A percentile compares a stretch with the other conserved stretches of the same genome.
These are phyloP conservation scores for Theristus sp. DNA, from an alignment of 2,888 invertebrate species.

Conservation along the genomic window DNA sequence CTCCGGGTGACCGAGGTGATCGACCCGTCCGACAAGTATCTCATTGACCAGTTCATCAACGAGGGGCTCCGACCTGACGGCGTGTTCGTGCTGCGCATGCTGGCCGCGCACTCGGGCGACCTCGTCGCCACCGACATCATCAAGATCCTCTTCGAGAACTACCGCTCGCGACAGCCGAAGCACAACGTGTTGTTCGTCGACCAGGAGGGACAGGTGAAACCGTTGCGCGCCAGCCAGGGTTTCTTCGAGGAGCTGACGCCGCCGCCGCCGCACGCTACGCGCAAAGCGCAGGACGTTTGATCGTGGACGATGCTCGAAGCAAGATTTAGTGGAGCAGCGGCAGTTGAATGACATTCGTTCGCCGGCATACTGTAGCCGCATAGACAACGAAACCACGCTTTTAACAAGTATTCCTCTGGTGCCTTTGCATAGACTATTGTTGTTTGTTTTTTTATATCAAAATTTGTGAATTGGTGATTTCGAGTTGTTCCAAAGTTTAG, in stretches of 20 bases:
- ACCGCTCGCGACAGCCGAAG: not conserved
- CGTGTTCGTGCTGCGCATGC: conserved; percentile 7
- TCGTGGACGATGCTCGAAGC: too few relatives aligned
- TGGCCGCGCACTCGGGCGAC: conserved; percentile 5
- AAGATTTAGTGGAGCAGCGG: too few relatives aligned
- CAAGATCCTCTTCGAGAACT: not conserved
- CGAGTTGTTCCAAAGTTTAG: too few relatives aligned
- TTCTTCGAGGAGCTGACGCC: not conserved
- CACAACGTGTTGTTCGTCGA: not conserved
- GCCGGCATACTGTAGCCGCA: too few relatives aligned
- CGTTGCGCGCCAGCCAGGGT: not conserved
- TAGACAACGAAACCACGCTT: too few relatives aligned
- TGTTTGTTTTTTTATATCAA: too few relatives aligned
- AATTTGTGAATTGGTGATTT: too few relatives aligned
- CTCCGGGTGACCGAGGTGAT: not conserved
- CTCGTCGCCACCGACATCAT: conserved; percentile 4
- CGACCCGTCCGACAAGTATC: not conserved
- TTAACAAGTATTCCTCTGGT: too few relatives aligned
- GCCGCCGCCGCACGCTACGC: too few relatives aligned
- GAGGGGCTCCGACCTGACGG: not conserved
- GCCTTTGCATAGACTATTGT: too few relatives aligned
- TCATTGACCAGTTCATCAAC: not conserved
- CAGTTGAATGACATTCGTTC: too few relatives aligned
- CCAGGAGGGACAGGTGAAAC: not conserved
- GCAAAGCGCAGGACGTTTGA: too few relatives aligned